Evolutionary conservation across 2,113 vertebrate species (phyloP), one percentile per base, ranked within the genome.

Genomic region (Limanda limanda): DNA sequence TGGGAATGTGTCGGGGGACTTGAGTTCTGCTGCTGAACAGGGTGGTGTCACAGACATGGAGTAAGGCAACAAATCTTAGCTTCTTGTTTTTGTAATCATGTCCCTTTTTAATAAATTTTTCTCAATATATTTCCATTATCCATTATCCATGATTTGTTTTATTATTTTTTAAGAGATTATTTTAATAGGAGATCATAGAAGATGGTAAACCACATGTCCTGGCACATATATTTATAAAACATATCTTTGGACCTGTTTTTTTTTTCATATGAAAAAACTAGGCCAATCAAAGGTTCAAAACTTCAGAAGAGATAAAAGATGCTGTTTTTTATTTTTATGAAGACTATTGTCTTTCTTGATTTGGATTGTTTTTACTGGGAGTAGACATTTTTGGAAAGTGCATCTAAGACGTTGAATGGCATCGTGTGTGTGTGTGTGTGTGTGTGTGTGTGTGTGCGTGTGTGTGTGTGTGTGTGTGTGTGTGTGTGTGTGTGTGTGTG

Each of bases 1-100:
- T 8, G 51, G 51, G n/a, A n/a, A 37, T 81, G 35, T 64, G 27
- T 68, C 47, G 25, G 63, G 54, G 57, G 57, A 71, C 37, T 58
- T 71, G 18, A 59, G 17, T 47, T 20, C 25, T 77, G 72, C 48
- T 68, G 48, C 73, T n/a, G 18, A 18, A 48, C 31, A 4, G 13
- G 14, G 11, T 14, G 3, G 12, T 67, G 52, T 40, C 12, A 64
- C n/a, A 58, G 6, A 72, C 62, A n/a, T 72, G 47, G 21, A 23
- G 14, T 21, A 24, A 21, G 18, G 51, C 18, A 1, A 1, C 20
- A 15, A 20, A n/a, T 21, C 20, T 20, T 15, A 54, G n/a, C 20
- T 9, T n/a, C 20, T n/a, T n/a, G 10, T 54, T 54, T n/a, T n/a
- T 9, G 20, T n/a, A n/a, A 15, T 21, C 51, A 54, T n/a, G 51